Evolutionary conservation across 1,140 invertebrate genomes (phyloP), one percentile per base, ranked within the genome.

Genomic region (Galendromus occidentalis): DNA sequence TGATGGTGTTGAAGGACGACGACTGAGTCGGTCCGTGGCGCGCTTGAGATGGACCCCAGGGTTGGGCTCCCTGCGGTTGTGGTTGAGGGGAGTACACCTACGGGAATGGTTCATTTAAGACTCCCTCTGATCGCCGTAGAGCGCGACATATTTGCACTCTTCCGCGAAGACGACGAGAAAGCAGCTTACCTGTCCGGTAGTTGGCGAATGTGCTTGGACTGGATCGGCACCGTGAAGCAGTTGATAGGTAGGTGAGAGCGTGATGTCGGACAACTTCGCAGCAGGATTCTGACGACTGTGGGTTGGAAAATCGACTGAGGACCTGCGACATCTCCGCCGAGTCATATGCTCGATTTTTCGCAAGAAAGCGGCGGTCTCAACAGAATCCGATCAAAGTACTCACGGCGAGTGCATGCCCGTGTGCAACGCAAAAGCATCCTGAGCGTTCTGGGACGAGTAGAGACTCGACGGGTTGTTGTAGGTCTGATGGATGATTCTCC

Each of bases 331-430:
- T n/a, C n/a, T n/a, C n/a, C n/a, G n/a, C n/a, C n/a, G n/a, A n/a
- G n/a, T n/a, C n/a, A n/a, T n/a, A n/a, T n/a, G n/a, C n/a, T n/a
- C n/a, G n/a, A n/a, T n/a, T n/a, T n/a, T n/a, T n/a, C n/a, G n/a
- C n/a, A n/a, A n/a, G n/a, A n/a, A n/a, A n/a, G n/a, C n/a, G n/a
- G n/a, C n/a, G n/a, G 45, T 47, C 45, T 47, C 20, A 14, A 22
- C 28, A 47, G 20, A 47, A 22, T 47, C 4, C 14, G 20, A 47
- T 47, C 28, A 4, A 25, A 18, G 7, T 25, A 59, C 51, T 59
- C 22, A 59, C 51, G 51, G 51, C 33, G 51, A 59, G 22, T 59
- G 51, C 51, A 59, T 59, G 14, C 51, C 51, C 25, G 51, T 59
- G 33, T 59, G 51, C 14, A 59, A 22, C 14, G 51, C 51, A 22